Evolutionary conservation across 1,140 invertebrate genomes (phyloP), one percentile per base, ranked within the genome.

Genomic region (Drosophila aff.): DNA sequence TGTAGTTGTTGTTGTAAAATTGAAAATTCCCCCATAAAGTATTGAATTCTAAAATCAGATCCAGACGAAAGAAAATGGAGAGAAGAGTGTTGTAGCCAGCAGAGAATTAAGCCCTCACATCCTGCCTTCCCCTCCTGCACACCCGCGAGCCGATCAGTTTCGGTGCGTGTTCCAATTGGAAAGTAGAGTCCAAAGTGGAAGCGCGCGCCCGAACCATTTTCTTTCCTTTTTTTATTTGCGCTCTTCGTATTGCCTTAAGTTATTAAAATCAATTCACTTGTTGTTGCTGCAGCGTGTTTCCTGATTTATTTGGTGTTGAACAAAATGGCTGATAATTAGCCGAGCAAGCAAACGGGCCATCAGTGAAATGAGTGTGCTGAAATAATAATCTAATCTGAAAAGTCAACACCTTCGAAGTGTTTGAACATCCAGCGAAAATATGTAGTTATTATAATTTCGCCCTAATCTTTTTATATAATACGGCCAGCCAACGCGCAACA

Each of bases 251-350:
- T 71, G 16, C 50, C 57, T 74, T 61, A 43, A 43, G 33, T 76
- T 76, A 53, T 60, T 53, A 53, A 40, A 50, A 76, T 76, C 47
- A 65, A 75, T 72, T 65, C 41, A 60, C 46, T 78, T 64, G 31
- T 23, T 68, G 61, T 60, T 40, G 50, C 44, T 68, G 36, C 23
- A 66, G 71, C 36, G 75, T 79, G 57, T 61, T 71, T 57, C 55
- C 62, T 79, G 78, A 85, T 85, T 86, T 86, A 85, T 85, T 85
- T 74, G 67, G 55, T 69, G 82, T 77, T 61, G 62, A 58, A 72
- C 81, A 77, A 77, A 74, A 74, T 78, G 64, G 52, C 75, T 79
- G 82, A 85, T 86, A 79, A 82, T 82, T 75, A 73, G 44, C 55
- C 46, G 31, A 50, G 43, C 31, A 15, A 57, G 36, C 21, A 15